phyloP scores from a whole-genome alignment of 2,797 vertebrate genomes.

The Crocodylus rhombifer region DNA sequence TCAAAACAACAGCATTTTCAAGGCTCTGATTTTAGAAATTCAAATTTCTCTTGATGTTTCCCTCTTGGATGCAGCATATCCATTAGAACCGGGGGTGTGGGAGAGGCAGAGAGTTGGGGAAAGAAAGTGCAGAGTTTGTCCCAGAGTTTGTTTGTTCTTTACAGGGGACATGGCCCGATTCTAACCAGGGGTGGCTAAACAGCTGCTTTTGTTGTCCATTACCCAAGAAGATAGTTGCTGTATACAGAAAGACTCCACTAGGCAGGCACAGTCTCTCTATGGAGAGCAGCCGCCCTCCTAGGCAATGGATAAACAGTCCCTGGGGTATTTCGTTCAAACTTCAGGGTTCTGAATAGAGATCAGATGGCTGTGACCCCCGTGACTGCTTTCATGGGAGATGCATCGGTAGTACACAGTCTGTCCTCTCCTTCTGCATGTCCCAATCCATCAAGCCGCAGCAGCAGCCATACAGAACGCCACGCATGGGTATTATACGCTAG shows the following conservation, averaged over 20 bases:
- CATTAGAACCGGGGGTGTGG: background rate
- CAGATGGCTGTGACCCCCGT: background rate
- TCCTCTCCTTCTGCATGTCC: background rate
- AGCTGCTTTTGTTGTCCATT: background rate
- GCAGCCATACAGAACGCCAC: accelerated
- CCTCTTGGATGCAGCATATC: background rate
- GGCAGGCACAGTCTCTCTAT: too few species aligned
- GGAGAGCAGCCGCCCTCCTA: background rate
- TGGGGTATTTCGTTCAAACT: background rate
- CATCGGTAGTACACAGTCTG: background rate
- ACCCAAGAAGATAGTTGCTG: too few species aligned
- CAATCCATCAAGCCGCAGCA: background rate
- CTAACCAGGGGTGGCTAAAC: background rate
- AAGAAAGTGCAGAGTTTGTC: background rate
- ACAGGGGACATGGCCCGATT: background rate
- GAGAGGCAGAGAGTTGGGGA: background rate
- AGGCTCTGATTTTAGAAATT: background rate
- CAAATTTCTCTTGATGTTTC: background rate
- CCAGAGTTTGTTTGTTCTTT: too few species aligned
- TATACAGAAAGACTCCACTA: too few species aligned
- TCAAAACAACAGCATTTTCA: background rate
- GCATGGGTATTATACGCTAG: accelerated
- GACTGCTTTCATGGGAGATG: background rate
- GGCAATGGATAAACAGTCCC: background rate
- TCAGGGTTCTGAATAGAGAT: background rate